Base-by-base conservation (phyloP, 2,888 invertebrate species). In the Achlya flavicornis region DNA sequence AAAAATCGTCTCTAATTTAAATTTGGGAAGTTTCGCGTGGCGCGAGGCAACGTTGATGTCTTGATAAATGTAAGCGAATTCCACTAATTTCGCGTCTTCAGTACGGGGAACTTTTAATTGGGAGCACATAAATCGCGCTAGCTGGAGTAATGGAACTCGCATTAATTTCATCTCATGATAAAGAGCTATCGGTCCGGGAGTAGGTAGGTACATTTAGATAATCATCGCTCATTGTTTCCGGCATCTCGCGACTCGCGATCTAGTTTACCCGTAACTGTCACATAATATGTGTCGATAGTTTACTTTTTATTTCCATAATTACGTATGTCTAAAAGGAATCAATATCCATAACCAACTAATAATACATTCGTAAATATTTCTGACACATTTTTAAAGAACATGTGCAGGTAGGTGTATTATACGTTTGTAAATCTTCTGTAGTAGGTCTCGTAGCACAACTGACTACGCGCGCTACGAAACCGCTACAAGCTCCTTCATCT, bases 1-100 rank as follows among this genome's bases (percentile, higher is more conserved):
- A 93, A 93, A 93, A 93, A 93, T 93, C 93, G 93, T 93, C 93
- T 93, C 92, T 93, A 93, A 93, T 93, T 93, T 93, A 93, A 93
- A 93, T 93, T 93, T 93, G 90, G 93, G 93, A 93, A 93, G 92
- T 93, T 93, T 91, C 89, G 88, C 91, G 90, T 86, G 84, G 90
- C 87, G 88, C 89, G 88, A 84, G 88, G 88, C 91, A 84, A 89
- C 88, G 90, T 87, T 93, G 93, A 93, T 93, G 93, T 91, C 92
- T 93, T 93, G 93, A 93, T 93, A 93, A 93, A 93, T 93, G 90
- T 87, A 86, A 85, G 86, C 85, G 87, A 90, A 90, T 93, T 91
- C 90, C 89, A 91, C 92, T 93, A 93, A 93, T 93, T 92, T 88
- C 85, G 81, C 86, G 88, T 91, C 89, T 90, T 91, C 90, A 91